Evolutionary conservation across 2,888 invertebrate species (phyloP).

Genomic region (Notodonta ziczac): DNA sequence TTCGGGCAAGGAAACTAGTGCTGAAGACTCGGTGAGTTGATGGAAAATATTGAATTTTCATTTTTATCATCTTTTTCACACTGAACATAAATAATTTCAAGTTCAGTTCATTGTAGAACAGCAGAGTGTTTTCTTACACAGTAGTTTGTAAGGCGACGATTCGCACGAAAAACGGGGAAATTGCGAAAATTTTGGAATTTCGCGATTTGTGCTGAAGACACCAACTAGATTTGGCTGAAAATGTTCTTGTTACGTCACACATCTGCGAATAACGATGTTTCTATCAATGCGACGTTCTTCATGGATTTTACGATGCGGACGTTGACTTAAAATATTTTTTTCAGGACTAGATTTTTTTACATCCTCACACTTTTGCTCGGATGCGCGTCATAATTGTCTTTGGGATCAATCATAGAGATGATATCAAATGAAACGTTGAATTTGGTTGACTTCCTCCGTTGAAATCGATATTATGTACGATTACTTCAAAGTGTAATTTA

Average conservation of each 20-base stretch:
- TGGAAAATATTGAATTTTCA: slow-evolving; percentile 5
- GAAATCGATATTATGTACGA: too few relatives aligned
- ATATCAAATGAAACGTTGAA: too few relatives aligned
- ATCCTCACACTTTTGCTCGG: too few relatives aligned
- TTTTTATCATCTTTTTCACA: neutral
- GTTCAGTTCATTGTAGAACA: slow-evolving; percentile 20
- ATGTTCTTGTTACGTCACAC: slow-evolving; percentile 35
- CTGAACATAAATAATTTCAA: neutral
- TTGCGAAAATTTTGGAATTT: slow-evolving; percentile 25
- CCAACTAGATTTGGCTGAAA: slow-evolving; percentile 60
- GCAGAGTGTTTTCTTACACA: slow-evolving; percentile 13
- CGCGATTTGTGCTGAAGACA: slow-evolving; percentile 34
- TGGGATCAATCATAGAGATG: too few relatives aligned
- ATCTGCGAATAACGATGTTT: neutral
- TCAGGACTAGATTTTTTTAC: too few relatives aligned
- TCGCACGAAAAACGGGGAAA: slow-evolving; percentile 10
- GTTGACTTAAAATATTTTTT: too few relatives aligned
- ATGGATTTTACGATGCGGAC: too few relatives aligned
- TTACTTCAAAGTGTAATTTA: too few relatives aligned
- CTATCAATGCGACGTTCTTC: too few relatives aligned
- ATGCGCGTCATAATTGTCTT: too few relatives aligned
- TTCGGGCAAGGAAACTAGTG: slow-evolving; percentile 34
- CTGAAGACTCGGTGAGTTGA: slow-evolving; percentile 42
- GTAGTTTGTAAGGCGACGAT: slow-evolving; percentile 8
- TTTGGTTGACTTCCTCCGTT: too few relatives aligned